Percentiles rank a stretch among this genome's conserved stretches.
Conservation (phyloP, 2,113 vertebrate genomes). For the Pseudopodoces humilis region DNA sequence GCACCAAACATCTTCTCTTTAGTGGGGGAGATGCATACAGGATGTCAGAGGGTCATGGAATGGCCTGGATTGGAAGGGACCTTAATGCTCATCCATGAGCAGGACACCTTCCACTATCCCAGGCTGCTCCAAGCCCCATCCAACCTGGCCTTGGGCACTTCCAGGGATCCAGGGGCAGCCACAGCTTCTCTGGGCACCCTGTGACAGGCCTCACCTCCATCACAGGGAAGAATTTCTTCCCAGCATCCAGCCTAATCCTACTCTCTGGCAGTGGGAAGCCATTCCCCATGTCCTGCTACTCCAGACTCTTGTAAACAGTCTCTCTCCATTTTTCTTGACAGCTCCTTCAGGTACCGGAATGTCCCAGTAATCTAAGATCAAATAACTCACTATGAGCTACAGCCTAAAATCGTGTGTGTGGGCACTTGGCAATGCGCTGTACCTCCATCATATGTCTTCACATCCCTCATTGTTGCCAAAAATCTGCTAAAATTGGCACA, state of each 20-base stretch:
- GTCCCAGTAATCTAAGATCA: background rate
- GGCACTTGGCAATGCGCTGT: background rate
- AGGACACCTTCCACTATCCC: accelerated
- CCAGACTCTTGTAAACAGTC: background rate
- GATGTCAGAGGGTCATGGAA: background rate
- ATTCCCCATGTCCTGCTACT: background rate
- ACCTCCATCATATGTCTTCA: background rate
- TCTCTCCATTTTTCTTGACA: background rate
- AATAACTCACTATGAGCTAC: background rate
- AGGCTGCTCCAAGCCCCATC: accelerated
- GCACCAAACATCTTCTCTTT: background rate
- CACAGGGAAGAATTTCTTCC: background rate
- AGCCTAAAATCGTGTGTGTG: background rate
- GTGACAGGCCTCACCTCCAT: accelerated
- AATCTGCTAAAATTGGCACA: background rate
- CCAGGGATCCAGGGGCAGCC: background rate
- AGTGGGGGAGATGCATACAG: background rate
- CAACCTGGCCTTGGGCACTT: accelerated
- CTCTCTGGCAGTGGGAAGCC: background rate
- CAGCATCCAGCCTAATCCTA: background rate
- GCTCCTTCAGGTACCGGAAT: background rate
- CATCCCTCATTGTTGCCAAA: background rate
- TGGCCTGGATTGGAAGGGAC: background rate
- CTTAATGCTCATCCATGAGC: background rate
- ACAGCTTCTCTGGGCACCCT: background rate